Conservation (phyloP, 1,140 invertebrate species). For the Drosophila serrata region DNA sequence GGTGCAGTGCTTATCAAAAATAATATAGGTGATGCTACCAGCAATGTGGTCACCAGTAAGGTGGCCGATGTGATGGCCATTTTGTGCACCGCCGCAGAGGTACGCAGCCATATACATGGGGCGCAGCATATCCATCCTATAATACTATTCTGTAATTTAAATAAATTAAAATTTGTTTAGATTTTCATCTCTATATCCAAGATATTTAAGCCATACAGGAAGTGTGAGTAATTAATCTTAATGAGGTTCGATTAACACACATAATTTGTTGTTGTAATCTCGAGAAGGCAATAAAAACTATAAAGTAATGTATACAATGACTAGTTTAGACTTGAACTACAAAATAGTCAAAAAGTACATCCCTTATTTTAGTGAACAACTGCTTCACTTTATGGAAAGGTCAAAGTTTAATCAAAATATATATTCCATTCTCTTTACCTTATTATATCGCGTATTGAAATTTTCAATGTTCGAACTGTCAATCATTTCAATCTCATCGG, state of each 20-base stretch:
- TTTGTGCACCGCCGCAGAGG: conserved; percentile 88
- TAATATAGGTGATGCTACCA: conserved; percentile 88
- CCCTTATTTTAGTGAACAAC: background rate
- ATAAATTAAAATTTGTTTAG: background rate
- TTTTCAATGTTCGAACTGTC: conserved; percentile 70
- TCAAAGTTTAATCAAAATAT: background rate
- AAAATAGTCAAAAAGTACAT: background rate
- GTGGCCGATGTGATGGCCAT: conserved; percentile 88
- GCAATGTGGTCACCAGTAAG: conserved; percentile 87
- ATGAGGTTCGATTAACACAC: no score
- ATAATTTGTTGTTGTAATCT: background rate
- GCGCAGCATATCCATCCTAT: conserved; percentile 88
- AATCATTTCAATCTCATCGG: conserved; percentile 77
- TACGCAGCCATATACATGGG: conserved; percentile 87
- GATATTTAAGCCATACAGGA: no score
- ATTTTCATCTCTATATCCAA: background rate
- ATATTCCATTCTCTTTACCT: conserved; percentile 41
- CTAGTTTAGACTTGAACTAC: background rate
- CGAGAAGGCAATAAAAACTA: background rate
- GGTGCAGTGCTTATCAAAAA: conserved; percentile 88
- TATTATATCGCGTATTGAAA: conserved; percentile 68
- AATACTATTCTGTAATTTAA: conserved; percentile 73
- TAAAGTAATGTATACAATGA: background rate
- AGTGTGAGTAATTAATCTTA: no score
- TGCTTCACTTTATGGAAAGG: background rate